Base-by-base conservation (phyloP, 2,113 vertebrate genomes). In the Rafetus swinhoei region DNA sequence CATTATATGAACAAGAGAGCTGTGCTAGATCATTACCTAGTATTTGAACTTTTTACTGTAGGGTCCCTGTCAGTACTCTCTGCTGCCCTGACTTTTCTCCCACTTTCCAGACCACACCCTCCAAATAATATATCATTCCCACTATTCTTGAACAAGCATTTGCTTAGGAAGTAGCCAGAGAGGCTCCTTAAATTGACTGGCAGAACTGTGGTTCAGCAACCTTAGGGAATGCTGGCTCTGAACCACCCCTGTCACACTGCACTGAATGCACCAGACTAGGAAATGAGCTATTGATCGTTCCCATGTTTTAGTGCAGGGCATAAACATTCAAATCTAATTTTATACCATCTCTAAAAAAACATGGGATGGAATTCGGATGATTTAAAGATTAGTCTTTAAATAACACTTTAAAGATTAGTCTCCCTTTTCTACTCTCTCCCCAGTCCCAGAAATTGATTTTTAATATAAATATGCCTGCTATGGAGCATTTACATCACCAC, bases 301-400 rank as follows among this genome's bases (percentile, higher is more conserved):
- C 52, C 55, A 53, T 55, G 60, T n/a, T 80, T 55, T 45, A 19
- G 80, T 79, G 86, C 39, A 39, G 32, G 39, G 52, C 24, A 50
- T 52, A 76, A 82, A 24, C 22, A n/a, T 74, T 77, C 0, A 0
- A 53, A 69, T 77, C 45, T 57, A 53, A 86, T 72, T 92, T 53
- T 74, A 72, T 82, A 86, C n/a, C 8, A 83, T 27, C 12, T 1
- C 24, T 52, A 45, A 45, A 55, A 74, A 86, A 69, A 74, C 3
- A 0, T 25, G 27, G 2, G 50, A 57, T 1, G 86, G 69, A 88
- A 72, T 0, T 9, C 0, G 1, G 21, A 53, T 62, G 0, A 0
- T 74, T 76, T 76, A 76, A 76, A 45, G 35, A 9, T 39, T 27
- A 18, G 84, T 52, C 19, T 56, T 83, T 74, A 93, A 79, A 52